phyloP scores from a whole-genome alignment of 2,888 invertebrate genomes.

The Steinernema hermaphroditum region DNA sequence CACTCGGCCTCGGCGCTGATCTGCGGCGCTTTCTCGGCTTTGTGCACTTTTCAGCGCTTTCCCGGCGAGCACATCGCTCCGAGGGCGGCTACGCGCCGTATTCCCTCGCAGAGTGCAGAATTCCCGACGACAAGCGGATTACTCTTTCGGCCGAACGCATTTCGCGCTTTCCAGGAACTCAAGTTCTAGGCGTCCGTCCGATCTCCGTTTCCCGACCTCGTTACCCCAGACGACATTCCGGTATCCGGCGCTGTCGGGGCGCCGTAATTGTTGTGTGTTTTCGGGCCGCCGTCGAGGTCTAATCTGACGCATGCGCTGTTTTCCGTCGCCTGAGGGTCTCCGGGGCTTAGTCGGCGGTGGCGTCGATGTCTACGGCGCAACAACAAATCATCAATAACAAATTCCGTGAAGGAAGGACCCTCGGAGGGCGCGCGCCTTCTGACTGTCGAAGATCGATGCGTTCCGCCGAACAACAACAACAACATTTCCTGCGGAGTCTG shows the following conservation, averaged over 20 bases:
- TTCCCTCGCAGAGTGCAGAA: too few relatives aligned
- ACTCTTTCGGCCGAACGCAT: too few relatives aligned
- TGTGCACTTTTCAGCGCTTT: too few relatives aligned
- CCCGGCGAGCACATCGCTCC: too few relatives aligned
- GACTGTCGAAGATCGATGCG: slow-evolving; percentile 15
- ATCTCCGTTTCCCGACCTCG: neutral
- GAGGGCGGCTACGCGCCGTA: too few relatives aligned
- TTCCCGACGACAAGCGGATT: too few relatives aligned
- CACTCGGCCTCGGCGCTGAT: too few relatives aligned
- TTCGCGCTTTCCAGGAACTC: too few relatives aligned
- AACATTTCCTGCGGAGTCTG: neutral
- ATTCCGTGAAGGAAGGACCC: slow-evolving; percentile 2
- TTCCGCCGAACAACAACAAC: neutral
- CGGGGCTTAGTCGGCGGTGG: neutral
- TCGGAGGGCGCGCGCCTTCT: slow-evolving; percentile 9
- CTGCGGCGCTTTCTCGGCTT: too few relatives aligned
- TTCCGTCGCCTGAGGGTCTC: slow-evolving; percentile 10
- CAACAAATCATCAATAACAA: slow-evolving; percentile 28
- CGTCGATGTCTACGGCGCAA: slow-evolving; percentile 19
- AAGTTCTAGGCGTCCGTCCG: neutral
- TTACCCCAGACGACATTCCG: neutral
- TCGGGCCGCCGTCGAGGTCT: neutral
- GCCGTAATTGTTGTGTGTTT: slow-evolving; percentile 22
- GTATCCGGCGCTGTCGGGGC: neutral
- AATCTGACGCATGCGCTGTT: slow-evolving; percentile 17